Evolutionary conservation across 1,140 invertebrate species (phyloP), one percentile per base, ranked within the genome.

Genomic region (Antheraea mylitta): DNA sequence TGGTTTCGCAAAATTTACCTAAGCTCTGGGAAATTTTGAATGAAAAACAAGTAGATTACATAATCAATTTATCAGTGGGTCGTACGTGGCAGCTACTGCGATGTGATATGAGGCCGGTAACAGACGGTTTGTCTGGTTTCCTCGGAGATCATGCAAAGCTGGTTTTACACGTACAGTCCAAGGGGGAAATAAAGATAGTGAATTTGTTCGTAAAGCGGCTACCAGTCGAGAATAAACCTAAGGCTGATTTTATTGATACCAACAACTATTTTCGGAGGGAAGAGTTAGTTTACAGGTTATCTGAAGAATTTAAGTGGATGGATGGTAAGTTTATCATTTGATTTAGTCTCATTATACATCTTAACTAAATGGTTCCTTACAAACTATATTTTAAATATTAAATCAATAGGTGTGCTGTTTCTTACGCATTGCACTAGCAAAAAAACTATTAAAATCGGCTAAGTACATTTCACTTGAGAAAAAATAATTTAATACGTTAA

Each of bases 71-170:
- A 69, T 69, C 67, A 0, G 64, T 74, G 5, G 67, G 73, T 6
- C 58, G 68, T n/a, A 70, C 66, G 4, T 83, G 74, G 70, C 13
- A 74, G 13, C 9, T 90, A 5, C 38, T 79, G 8, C 69, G 72
- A 1, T 67, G 70, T 7, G 75, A 83, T 5, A 30, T 85, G 6
- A 76, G 68, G 16, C 78, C 79, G 5, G 81, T 82, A 0, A 36
- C 67, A 0, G 68, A 80, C 3, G 89, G 87, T 0, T 38, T 90
- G 0, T 66, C 80, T 0, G 89, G 87, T 6, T 89, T 87, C 69
- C 73, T 91, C 0, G 86, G 81, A 3, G 87, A 89, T 37, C 87
- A 91, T 58, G 76, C 80, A 5, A 77, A 76, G 16, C 64, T 82
- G 7, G 71, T 62, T 0, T 61, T 91, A 0, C 58, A 75, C 18